Evolutionary conservation across 2,113 vertebrate genomes (phyloP).

Genomic region (Panthera leo): DNA sequence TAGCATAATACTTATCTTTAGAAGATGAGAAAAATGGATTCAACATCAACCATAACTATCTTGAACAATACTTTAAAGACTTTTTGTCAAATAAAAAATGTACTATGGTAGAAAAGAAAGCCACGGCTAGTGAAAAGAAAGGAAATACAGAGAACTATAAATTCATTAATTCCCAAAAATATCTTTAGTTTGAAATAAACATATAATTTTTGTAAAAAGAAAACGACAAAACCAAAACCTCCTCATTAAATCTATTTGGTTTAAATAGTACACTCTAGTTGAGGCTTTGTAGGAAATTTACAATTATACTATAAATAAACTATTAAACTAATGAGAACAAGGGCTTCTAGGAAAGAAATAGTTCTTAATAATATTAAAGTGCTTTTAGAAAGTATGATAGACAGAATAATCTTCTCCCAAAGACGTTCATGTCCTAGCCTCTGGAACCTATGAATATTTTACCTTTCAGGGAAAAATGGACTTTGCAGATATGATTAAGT

Average conservation of each 20-base stretch:
- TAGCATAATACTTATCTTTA: background rate
- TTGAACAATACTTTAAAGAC: background rate
- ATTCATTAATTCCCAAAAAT: background rate
- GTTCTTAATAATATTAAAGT: background rate
- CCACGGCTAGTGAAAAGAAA: background rate
- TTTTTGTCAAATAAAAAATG: slow-evolving; percentile 26
- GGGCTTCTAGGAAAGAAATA: background rate
- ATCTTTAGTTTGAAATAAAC: background rate
- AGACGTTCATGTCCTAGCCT: background rate
- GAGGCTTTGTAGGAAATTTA: background rate
- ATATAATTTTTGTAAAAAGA: background rate
- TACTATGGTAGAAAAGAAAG: background rate
- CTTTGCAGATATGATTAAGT: background rate
- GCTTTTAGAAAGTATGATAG: background rate
- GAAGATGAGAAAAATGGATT: background rate
- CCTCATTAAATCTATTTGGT: background rate
- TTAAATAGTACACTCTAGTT: background rate
- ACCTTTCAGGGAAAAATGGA: background rate
- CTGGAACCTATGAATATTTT: background rate
- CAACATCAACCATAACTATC: background rate
- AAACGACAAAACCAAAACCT: background rate
- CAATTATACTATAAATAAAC: background rate
- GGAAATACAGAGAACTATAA: background rate
- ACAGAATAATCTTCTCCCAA: background rate
- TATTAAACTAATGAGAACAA: background rate